Conservation (phyloP, 2,888 invertebrate genomes). For the Neoascia interrupta region DNA sequence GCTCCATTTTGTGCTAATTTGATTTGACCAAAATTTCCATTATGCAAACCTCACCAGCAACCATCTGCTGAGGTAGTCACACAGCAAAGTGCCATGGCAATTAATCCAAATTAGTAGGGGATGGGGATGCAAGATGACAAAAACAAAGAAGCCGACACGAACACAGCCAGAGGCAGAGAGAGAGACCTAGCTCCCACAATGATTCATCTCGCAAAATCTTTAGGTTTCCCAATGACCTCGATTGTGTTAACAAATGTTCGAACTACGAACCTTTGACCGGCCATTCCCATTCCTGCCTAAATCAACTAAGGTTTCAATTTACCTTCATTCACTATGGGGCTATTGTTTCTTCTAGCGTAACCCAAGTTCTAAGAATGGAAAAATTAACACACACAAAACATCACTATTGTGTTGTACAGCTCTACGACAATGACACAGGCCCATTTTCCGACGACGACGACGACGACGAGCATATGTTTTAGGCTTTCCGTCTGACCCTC, state of each 20-base stretch:
- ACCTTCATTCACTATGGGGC: background rate
- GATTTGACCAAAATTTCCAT: too few relatives aligned
- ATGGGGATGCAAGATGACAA: background rate
- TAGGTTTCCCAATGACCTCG: constrained; percentile 29
- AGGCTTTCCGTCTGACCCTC: background rate
- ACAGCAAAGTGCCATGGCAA: constrained; percentile 20
- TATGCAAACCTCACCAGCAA: too few relatives aligned
- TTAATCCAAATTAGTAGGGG: constrained; percentile 28
- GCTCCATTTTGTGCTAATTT: too few relatives aligned
- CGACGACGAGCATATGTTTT: constrained; percentile 44
- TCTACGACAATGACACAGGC: constrained; percentile 39
- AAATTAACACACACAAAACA: constrained; percentile 7
- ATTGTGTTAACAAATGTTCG: constrained; percentile 36
- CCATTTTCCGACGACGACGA: constrained; percentile 42
- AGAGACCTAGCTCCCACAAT: background rate
- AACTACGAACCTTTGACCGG: constrained; percentile 28
- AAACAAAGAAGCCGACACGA: too few relatives aligned
- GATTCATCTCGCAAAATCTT: constrained; percentile 22
- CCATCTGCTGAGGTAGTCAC: too few relatives aligned
- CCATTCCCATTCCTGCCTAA: background rate
- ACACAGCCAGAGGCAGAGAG: too few relatives aligned
- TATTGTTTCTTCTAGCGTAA: background rate
- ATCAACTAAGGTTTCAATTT: background rate
- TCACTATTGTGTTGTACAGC: constrained; percentile 15
- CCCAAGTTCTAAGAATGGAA: background rate